Percentiles rank a stretch among this genome's conserved stretches.
phyloP scores from a whole-genome alignment of 2,113 vertebrate genomes.

The Ptilonorhynchus violaceus region DNA sequence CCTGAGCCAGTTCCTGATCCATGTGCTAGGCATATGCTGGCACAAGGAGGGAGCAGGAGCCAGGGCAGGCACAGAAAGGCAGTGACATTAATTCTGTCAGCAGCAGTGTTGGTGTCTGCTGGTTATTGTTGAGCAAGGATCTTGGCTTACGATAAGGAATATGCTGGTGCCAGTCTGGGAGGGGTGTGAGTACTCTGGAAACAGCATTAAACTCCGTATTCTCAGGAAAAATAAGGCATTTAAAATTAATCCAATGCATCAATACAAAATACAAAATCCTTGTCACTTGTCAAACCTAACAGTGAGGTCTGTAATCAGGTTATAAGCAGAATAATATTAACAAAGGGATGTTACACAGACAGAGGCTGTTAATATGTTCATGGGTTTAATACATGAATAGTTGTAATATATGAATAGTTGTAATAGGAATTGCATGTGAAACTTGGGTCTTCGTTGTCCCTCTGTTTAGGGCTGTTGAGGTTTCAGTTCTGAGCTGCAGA shows the following conservation, averaged over 20 bases:
- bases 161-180: background rate
- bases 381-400: background rate
- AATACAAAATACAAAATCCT: background rate
- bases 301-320: background rate
- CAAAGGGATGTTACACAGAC: background rate
- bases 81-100: background rate
- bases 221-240: background rate
- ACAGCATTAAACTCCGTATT: background rate
- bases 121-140: background rate
- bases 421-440: background rate
- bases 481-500: background rate
- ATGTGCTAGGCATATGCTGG: background rate
- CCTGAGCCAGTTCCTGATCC: background rate
- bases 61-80: background rate
- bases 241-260: background rate
- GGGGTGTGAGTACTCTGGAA: background rate
- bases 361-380: background rate
- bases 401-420: background rate
- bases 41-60: background rate
- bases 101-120: background rate
- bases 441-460: background rate
- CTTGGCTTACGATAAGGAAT: background rate
- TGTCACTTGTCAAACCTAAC: background rate
- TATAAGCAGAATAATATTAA: background rate
- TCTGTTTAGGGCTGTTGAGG: background rate